Evolutionary conservation across 2,797 vertebrate genomes (phyloP), one percentile per base, ranked within the genome.

Genomic region (Danionella dracula): DNA sequence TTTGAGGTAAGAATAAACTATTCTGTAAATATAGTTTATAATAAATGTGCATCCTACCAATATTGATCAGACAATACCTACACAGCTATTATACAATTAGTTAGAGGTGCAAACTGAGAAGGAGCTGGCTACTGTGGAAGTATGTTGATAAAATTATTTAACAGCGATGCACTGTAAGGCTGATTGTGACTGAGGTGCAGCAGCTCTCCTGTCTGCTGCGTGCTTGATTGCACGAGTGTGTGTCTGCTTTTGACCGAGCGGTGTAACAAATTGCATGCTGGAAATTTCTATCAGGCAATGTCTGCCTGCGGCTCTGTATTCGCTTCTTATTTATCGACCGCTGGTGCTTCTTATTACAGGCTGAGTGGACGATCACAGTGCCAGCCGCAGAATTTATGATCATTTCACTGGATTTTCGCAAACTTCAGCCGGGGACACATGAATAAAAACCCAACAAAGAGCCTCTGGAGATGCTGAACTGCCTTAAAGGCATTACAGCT

Each of bases 251-350:
- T 75, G 71, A 73, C 17, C 19, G 4, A n/a, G 44, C 58, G 51
- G 66, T 78, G 75, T 70, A 78, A 81, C 66, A 79, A 76, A 86
- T 78, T 74, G 80, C 37, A 57, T 48, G 64, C 68, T 69, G 41
- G 35, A 50, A 64, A 65, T 74, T 81, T 83, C 81, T 72, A 80
- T 84, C 81, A 79, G 64, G 62, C 15, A 53, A 3, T 4, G 53
- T 60, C 46, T 32, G 44, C 71, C 79, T 19, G 23, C 68, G 13
- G 62, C 58, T 70, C 73, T 71, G 42, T 65, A 66, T 58, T 70
- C 68, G 64, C 65, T 62, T 72, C 59, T 84, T 85, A 81, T 85
- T 87, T 84, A 87, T 86, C 82, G 82, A 81, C 77, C 75, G 64
- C 71, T 62, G 72, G 60, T 49, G 79, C 85, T 82, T 87, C 77